Conservation (phyloP, 2,113 vertebrate species). For the Cinclus cinclus region DNA sequence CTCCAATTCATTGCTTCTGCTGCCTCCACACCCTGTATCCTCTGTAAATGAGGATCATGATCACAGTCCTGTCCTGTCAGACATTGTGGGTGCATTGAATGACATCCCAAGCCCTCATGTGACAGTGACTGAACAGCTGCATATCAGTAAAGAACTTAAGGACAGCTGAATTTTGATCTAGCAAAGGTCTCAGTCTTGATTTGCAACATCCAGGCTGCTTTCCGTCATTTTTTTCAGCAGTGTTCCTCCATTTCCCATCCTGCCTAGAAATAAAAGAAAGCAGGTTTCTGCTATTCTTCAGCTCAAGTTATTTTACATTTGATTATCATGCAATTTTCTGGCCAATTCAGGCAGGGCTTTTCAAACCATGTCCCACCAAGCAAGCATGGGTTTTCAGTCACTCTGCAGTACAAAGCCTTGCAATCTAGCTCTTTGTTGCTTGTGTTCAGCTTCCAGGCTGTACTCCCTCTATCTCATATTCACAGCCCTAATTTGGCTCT, state of each 20-base stretch:
- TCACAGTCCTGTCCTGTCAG: neutral
- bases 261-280: neutral
- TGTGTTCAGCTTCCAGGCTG: constrained; percentile 1
- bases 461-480: neutral
- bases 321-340: constrained; percentile 54
- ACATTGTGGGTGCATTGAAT: neutral
- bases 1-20: neutral
- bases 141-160: neutral
- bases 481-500: neutral
- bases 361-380: neutral
- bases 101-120: neutral
- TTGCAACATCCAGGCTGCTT: neutral
- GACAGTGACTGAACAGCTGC: neutral
- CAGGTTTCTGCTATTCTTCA: neutral
- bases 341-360: constrained; percentile 50
- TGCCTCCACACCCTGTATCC: neutral
- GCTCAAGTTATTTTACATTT: constrained; percentile 39
- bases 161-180: neutral
- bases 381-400: constrained; percentile 18
- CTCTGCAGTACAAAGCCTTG: constrained; percentile 15
- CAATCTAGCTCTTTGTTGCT: constrained; percentile 62
- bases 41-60: neutral
- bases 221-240: neutral
- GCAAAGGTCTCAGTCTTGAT: neutral
- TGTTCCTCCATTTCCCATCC: neutral